Evolutionary conservation across 1,140 invertebrate species (phyloP).

Genomic region (Pentalonia nigronervosa): DNA sequence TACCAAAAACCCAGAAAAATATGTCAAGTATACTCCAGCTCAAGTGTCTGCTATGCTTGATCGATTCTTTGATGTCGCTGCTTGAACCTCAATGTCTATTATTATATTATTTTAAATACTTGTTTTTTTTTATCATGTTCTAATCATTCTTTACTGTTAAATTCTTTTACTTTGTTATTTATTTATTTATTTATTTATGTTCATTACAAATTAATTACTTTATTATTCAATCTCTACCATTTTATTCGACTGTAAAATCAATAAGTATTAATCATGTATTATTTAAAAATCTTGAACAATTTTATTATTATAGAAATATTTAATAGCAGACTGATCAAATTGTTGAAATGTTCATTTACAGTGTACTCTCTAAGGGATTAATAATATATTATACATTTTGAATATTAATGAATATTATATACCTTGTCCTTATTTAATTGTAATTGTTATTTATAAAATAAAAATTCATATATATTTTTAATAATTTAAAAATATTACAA

Average conservation of each 20-base stretch:
- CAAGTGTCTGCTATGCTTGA: conserved; percentile 81
- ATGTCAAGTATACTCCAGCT: conserved; percentile 89
- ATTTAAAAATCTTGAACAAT: not conserved
- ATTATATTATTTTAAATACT: not conserved
- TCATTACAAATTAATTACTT: not conserved
- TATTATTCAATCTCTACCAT: not conserved
- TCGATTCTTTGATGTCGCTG: conserved; percentile 84
- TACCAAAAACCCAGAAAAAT: conserved; percentile 93
- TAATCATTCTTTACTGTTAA: not conserved
- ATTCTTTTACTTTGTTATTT: no score
- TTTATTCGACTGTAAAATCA: not conserved
- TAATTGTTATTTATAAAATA: conserved; percentile 34
- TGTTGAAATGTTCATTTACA: not conserved
- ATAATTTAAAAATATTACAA: not conserved
- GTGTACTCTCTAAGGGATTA: not conserved
- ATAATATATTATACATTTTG: not conserved
- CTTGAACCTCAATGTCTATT: conserved; percentile 64
- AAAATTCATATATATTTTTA: not conserved
- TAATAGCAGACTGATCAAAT: conserved; percentile 23
- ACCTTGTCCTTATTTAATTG: not conserved
- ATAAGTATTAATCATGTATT: not conserved
- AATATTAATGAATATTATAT: not conserved
- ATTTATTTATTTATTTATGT: not conserved
- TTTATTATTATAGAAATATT: not conserved
- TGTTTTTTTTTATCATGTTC: not conserved